These are phyloP conservation scores for Amphiprion ocellaris DNA, from an alignment of 2,113 vertebrate genomes.

Conservation along the genomic window DNA sequence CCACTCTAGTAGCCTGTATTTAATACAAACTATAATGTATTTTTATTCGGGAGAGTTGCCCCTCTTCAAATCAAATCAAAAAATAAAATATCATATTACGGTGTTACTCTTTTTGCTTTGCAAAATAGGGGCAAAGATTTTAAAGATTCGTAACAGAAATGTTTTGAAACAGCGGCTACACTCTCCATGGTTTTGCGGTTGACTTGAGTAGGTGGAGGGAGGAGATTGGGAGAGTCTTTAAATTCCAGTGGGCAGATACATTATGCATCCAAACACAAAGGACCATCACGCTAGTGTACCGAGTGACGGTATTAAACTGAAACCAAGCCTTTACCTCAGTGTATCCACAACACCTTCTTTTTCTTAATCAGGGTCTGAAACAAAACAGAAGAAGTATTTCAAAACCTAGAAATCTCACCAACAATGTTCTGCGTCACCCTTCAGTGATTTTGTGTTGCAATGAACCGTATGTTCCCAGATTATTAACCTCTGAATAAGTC, in stretches of 20 bases:
- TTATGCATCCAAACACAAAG: slow-evolving; percentile 35
- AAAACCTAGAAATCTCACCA: background rate
- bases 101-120: slow-evolving; percentile 2
- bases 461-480: background rate
- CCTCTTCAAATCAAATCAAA: background rate
- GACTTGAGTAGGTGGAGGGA: slow-evolving; percentile 40
- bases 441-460: background rate
- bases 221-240: slow-evolving; percentile 44
- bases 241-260: slow-evolving; percentile 60
- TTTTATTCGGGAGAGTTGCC: background rate
- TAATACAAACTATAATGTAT: background rate
- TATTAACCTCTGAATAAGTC: background rate
- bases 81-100: background rate
- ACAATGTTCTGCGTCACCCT: background rate
- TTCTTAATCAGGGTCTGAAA: background rate
- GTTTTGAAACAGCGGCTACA: slow-evolving; percentile 1
- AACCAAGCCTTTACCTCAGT: background rate
- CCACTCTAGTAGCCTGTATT: background rate
- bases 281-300: background rate
- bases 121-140: slow-evolving; percentile 1
- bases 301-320: slow-evolving; percentile 1
- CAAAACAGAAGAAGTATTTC: background rate
- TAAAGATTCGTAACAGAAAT: background rate
- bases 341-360: background rate
- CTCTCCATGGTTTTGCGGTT: slow-evolving; percentile 33